Percentiles rank a stretch among this genome's conserved stretches.
phyloP scores from a whole-genome alignment of 1,140 invertebrate species.

The Formica exsecta region DNA sequence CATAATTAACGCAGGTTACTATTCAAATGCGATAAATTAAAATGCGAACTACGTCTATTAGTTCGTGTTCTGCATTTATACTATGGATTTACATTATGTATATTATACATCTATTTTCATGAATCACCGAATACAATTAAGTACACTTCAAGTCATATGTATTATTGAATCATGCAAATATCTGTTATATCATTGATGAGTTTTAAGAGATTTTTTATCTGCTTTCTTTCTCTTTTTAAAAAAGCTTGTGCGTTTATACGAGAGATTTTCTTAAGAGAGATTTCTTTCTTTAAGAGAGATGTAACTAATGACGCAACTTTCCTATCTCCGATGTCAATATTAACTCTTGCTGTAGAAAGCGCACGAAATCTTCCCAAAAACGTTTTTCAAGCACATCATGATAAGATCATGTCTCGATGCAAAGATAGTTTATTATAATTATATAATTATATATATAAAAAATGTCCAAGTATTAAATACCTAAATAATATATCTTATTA shows the following conservation, averaged over 20 bases:
- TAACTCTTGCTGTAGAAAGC: neutral
- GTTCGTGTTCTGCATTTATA: neutral
- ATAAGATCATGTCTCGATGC: conserved; percentile 19
- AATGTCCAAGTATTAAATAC: neutral
- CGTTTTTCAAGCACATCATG: neutral
- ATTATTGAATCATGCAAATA: neutral
- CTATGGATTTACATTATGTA: neutral
- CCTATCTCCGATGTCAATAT: conserved; percentile 7
- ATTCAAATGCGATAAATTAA: conserved; percentile 12
- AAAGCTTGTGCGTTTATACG: neutral
- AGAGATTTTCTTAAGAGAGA: too few relatives aligned
- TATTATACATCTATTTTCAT: neutral
- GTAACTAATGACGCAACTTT: neutral
- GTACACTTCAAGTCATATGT: neutral
- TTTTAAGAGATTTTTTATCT: neutral
- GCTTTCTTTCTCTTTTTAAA: neutral
- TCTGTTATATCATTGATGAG: neutral
- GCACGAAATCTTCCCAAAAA: neutral
- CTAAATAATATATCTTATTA: neutral
- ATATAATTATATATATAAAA: neutral
- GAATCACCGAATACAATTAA: neutral
- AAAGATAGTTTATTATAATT: conserved; percentile 17
- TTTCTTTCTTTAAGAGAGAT: neutral
- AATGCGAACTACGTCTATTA: conserved; percentile 25
- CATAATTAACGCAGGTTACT: neutral